Evolutionary conservation across 2,797 vertebrate genomes (phyloP).

Genomic region (Anniella stebbinsi): DNA sequence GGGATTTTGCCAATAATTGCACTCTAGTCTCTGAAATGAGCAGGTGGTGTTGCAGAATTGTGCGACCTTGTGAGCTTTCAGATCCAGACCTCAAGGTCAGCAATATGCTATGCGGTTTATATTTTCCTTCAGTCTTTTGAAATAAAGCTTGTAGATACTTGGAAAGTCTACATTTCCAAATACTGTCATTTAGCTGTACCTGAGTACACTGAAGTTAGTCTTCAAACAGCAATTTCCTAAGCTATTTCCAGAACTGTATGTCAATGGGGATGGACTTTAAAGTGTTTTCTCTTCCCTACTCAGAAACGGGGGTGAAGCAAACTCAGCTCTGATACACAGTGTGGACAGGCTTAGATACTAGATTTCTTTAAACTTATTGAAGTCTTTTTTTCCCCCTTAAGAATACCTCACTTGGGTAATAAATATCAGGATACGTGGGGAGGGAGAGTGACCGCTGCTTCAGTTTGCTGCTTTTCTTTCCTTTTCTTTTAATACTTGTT

Average conservation of each 20-base stretch:
- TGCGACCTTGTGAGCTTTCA: constrained; percentile 68
- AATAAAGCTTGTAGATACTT: constrained; percentile 78
- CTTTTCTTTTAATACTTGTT: constrained; percentile 70
- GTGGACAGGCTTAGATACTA: constrained; percentile 59
- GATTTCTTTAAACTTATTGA: constrained; percentile 27
- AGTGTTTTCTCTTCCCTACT: constrained; percentile 49
- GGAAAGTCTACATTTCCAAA: constrained; percentile 79
- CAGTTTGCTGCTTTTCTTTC: constrained; percentile 78
- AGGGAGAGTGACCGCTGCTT: constrained; percentile 79
- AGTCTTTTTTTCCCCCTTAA: constrained; percentile 47
- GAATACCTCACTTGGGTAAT: constrained; percentile 86
- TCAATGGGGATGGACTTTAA: constrained; percentile 46
- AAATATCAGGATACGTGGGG: constrained; percentile 80
- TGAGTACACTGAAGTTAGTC: constrained; percentile 71
- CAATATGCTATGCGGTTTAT: constrained; percentile 72
- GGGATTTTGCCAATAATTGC: constrained; percentile 71
- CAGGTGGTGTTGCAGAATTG: constrained; percentile 72
- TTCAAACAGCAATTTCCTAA: constrained; percentile 63
- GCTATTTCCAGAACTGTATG: constrained; percentile 39
- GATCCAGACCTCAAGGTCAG: constrained; percentile 75
- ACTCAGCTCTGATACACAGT: constrained; percentile 59
- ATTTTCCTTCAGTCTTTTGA: constrained; percentile 54
- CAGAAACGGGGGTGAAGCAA: constrained; percentile 61
- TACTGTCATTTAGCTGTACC: constrained; percentile 69
- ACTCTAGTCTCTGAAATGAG: constrained; percentile 69